These are phyloP conservation scores for Cydia splendana DNA, from an alignment of 1,140 invertebrate species.

Conservation along the genomic window DNA sequence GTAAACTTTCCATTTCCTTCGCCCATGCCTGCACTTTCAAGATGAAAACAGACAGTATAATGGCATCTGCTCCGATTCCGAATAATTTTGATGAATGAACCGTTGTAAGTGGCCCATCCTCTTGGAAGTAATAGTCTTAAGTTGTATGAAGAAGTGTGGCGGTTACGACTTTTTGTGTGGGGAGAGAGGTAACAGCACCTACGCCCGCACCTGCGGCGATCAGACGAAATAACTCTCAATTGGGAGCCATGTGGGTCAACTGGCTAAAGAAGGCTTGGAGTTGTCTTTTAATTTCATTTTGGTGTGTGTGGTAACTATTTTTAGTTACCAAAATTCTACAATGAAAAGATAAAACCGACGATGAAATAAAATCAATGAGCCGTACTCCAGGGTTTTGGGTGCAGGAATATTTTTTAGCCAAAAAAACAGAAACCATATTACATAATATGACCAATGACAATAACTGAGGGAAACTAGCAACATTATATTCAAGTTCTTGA, in stretches of 20 bases:
- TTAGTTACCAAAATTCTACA: too few species aligned
- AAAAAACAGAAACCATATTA: too few species aligned
- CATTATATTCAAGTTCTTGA: too few species aligned
- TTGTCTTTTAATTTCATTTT: neutral
- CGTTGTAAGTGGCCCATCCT: neutral
- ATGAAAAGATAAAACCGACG: too few species aligned
- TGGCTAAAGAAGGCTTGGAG: constrained; percentile 34
- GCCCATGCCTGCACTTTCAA: constrained; percentile 6
- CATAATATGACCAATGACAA: too few species aligned
- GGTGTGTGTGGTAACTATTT: too few species aligned
- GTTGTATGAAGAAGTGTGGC: neutral
- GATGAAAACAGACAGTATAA: constrained; percentile 3
- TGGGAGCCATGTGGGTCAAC: constrained; percentile 40
- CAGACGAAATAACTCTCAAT: constrained; percentile 41
- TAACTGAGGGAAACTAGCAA: too few species aligned
- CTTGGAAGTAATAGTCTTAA: neutral
- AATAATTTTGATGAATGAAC: constrained; percentile 18
- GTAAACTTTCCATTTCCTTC: constrained; percentile 9
- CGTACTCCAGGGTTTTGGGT: too few species aligned
- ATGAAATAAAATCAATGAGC: too few species aligned
- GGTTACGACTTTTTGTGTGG: neutral
- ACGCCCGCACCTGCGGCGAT: constrained; percentile 42
- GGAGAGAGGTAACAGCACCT: constrained; percentile 32
- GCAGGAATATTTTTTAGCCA: too few species aligned
- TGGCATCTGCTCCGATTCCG: constrained; percentile 1